Base-by-base conservation (phyloP, 2,113 vertebrate species). In the Coreoperca whiteheadi region DNA sequence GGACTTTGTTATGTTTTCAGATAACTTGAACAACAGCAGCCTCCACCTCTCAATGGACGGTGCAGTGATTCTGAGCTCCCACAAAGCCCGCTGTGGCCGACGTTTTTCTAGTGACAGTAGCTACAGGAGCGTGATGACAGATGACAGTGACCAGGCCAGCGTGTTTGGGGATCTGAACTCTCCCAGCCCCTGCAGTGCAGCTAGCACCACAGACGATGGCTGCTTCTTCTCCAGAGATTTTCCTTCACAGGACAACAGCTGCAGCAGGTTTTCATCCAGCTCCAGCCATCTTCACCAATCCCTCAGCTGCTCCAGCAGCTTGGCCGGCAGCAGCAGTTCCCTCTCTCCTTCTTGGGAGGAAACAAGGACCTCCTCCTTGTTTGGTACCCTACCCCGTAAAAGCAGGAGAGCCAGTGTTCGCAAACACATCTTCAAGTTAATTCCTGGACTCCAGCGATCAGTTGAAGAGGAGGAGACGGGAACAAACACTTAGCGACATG, bases 51-150 rank as follows among this genome's bases (percentile, higher is more conserved):
- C 83, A 0, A 71, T 67, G 71, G 96, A 96, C 85, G 88, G 91
- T 12, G 93, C 91, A 0, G 93, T 93, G 6, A 73, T 83, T 6
- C 11, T 87, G 18, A 80, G 57, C 0, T 93, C 87, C 0, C 84
- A 71, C 3, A 9, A 75, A 1, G 14, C 87, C 1, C 34, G 0
- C 73, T 1, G 50, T n/a, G 81, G 94, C 20, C 87, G 91, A 0
- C 96, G 96, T 1, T 92, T 96, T 16, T 97, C 97, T 84, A 99
- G 98, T 0, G 96, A 94, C 91, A 97, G 98, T 92, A 99, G 98
- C 91, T 97, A 92, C 82, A 95, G 82, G 56, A 99, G 98, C 70
- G 90, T 90, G 4, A 88, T 96, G 94, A 97, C 97, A 0, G 73
- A 97, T 56, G 97, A 96, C 91, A 96, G 97, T 0, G 97, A 99